Base-by-base conservation (phyloP, 2,797 vertebrate genomes). In the Acipenser oxyrinchus region DNA sequence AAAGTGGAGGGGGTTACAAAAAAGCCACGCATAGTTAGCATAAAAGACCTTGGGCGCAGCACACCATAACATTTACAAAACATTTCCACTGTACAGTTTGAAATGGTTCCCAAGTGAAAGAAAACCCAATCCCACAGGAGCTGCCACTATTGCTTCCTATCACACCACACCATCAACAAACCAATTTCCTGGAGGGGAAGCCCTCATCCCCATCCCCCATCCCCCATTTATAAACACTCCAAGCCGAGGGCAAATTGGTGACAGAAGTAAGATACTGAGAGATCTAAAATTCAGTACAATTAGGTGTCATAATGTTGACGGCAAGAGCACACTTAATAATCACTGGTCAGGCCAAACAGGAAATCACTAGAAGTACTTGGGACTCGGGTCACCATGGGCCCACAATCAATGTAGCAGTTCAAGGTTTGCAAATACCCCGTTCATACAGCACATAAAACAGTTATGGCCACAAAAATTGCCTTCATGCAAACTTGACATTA, bases 221-320 rank as follows among this genome's bases (percentile, higher is more conserved):
- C 71, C 49, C 59, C 67, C 73, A 67, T 89, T 85, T 83, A 82
- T 77, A 77, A 86, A 76, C 68, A 79, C 76, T 77, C 78, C 77
- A 76, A 71, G 6, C 69, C 76, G 70, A 73, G 69, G 70, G 69
- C 63, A 60, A 66, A 70, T 64, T 71, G 69, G 64, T 10, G 72
- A 68, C 60, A 48, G 49, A 71, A 1, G 15, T 67, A 49, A 70
- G 74, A 66, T 70, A 72, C 59, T 71, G 67, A 62, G 23, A 8
- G 66, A 72, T 65, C 62, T 66, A 64, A 51, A 15, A 67, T 15
- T 61, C 57, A 60, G n/a, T 55, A 69, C 55, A 15, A 65, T 23
- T 51, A 48, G 18, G 9, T 50, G 6, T 67, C 57, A 50, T 11
- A 59, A 18, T 51, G 50, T 6, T 10, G 53, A 49, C 0, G 61